These are phyloP conservation scores for Wiebesia pumilae DNA, from an alignment of 1,140 invertebrate genomes.

Conservation along the genomic window DNA sequence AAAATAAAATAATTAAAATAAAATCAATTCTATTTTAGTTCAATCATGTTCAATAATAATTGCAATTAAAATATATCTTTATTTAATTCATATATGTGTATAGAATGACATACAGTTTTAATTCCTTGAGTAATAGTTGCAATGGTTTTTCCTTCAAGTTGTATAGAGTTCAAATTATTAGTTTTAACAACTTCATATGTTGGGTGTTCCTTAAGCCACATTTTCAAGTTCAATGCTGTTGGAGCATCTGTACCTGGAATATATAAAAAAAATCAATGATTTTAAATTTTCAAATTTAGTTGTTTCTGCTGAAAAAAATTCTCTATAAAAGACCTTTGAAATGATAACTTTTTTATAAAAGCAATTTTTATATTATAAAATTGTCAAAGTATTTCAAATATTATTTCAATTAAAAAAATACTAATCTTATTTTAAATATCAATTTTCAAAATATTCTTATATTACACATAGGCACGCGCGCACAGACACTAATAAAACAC, in stretches of 20 bases:
- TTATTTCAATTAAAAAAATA: slow-evolving; percentile 17
- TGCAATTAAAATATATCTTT: no score
- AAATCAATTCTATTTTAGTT: no score
- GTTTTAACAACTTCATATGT: slow-evolving; percentile 87
- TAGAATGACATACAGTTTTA: slow-evolving; percentile 46
- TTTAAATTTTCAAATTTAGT: no score
- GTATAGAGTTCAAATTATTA: slow-evolving; percentile 74
- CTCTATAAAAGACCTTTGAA: no score
- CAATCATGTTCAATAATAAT: no score
- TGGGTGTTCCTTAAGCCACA: slow-evolving; percentile 90
- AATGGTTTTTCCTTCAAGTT: slow-evolving; percentile 69
- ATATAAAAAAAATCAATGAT: no score
- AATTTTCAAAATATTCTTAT: no score
- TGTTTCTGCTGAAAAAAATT: no score
- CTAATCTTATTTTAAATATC: neutral
- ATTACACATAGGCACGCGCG: no score
- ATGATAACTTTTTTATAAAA: no score
- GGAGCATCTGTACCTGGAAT: slow-evolving; percentile 84
- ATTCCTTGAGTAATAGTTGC: slow-evolving; percentile 61
- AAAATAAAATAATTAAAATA: slow-evolving; percentile 34
- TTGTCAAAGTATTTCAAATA: neutral
- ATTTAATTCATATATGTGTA: no score
- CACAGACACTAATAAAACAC: neutral
- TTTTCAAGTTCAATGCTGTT: slow-evolving; percentile 83
- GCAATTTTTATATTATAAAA: no score